Percentiles rank a stretch among this genome's conserved stretches.
Conservation (phyloP, 2,888 invertebrate genomes). For the Mythimna pallens region DNA sequence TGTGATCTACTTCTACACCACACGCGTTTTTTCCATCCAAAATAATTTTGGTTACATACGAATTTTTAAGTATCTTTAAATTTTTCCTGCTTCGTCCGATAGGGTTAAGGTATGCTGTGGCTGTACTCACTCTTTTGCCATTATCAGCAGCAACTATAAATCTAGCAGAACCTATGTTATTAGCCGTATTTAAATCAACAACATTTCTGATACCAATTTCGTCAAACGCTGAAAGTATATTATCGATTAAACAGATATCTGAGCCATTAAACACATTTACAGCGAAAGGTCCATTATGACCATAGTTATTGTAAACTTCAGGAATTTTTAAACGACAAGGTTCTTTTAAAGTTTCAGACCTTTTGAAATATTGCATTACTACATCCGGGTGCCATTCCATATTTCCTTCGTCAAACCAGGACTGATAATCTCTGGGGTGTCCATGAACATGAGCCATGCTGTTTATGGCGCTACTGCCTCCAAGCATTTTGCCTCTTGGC, state of each 20-base stretch:
- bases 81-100: slow-evolving; percentile 38
- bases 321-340: slow-evolving; percentile 19
- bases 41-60: slow-evolving; percentile 51
- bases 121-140: slow-evolving; percentile 48
- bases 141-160: slow-evolving; percentile 16
- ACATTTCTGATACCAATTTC: slow-evolving; percentile 51
- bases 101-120: slow-evolving; percentile 48
- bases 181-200: slow-evolving; percentile 46
- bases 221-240: slow-evolving; percentile 32
- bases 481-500: slow-evolving; percentile 92
- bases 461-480: slow-evolving; percentile 90
- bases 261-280: slow-evolving; percentile 49
- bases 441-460: slow-evolving; percentile 89
- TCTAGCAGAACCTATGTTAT: slow-evolving; percentile 44
- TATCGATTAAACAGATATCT: not conserved
- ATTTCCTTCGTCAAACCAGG: slow-evolving; percentile 88
- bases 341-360: slow-evolving; percentile 59
- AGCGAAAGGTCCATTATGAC: slow-evolving; percentile 52
- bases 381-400: slow-evolving; percentile 67
- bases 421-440: slow-evolving; percentile 83
- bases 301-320: slow-evolving; percentile 74
- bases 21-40: slow-evolving; percentile 20
- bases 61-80: slow-evolving; percentile 50
- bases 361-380: slow-evolving; percentile 51
- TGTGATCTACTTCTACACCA: slow-evolving; percentile 46